Conservation (phyloP, 2,888 invertebrate genomes). For the Ormyrus thymus region DNA sequence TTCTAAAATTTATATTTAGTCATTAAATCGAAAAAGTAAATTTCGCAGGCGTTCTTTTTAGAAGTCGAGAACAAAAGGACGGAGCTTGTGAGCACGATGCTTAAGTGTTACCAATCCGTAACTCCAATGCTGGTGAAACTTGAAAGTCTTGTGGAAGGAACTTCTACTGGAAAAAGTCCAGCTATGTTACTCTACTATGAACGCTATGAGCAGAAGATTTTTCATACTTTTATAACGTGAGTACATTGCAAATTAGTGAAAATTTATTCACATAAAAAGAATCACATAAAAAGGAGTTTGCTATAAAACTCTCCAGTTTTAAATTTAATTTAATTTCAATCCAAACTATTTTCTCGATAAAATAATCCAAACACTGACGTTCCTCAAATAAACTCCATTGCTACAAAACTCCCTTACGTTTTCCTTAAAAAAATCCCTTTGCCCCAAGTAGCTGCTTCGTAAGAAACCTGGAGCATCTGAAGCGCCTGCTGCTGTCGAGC, state of each 20-base stretch:
- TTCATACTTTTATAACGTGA: constrained; percentile 80
- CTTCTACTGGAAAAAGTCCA: constrained; percentile 84
- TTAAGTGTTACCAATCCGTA: constrained; percentile 85
- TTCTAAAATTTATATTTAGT: too few relatives aligned
- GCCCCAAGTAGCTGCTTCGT: constrained; percentile 61
- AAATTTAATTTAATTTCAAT: too few relatives aligned
- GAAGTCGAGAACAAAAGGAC: constrained; percentile 82
- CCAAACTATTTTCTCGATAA: too few relatives aligned
- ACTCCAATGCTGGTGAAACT: constrained; percentile 90
- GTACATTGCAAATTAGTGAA: constrained; percentile 2
- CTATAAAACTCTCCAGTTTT: too few relatives aligned
- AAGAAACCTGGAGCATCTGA: constrained; percentile 84
- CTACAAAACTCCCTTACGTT: not conserved
- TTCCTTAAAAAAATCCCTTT: not conserved
- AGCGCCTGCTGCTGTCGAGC: constrained; percentile 77
- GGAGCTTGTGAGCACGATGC: constrained; percentile 81
- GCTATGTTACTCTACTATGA: constrained; percentile 87
- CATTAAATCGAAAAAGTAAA: not conserved
- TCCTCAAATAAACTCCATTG: not conserved
- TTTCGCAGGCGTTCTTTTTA: constrained; percentile 40
- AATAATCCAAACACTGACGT: too few relatives aligned
- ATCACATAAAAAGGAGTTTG: not conserved
- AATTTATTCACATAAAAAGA: not conserved
- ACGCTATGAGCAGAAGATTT: constrained; percentile 89
- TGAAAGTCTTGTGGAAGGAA: constrained; percentile 88